Evolutionary conservation across 1,140 invertebrate genomes (phyloP), one percentile per base, ranked within the genome.

Genomic region (Nephotettix cincticeps): DNA sequence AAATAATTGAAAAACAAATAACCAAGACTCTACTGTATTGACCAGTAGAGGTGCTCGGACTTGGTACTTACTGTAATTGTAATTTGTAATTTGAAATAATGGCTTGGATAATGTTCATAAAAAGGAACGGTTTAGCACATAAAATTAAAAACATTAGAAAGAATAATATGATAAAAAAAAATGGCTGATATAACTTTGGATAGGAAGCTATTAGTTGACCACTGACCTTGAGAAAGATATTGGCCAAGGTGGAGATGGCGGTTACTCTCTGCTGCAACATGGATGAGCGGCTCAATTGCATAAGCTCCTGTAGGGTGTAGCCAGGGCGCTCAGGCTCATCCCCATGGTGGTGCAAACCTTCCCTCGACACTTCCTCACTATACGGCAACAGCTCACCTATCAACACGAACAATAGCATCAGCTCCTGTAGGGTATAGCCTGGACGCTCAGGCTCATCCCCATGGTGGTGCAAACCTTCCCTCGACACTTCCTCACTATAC

Each of bases 291-390:
- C 78, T 83, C 1, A 97, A 80, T 73, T 92, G 88, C 76, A 96
- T 88, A 0, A 98, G 80, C 83, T 98, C 95, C 75, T 91, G 90
- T 1, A 98, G 77, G 1, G 92, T 90, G 78, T 97, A 98, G 0
- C 95, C 95, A 19, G 95, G 90, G 76, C 94, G 86, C 75, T 94
- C 90, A 25, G 93, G 91, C 81, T 98, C 95, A 75, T 95, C 91
- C 0, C 94, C 95, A 81, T 98, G 95, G 81, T 97, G 92, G 83
- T 95, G 94, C 4, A 98, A 83, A 56, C 89, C 82, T 73, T 82
- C 84, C 77, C 82, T 81, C 19, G 32, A 23, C 78, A 81, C 84
- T 72, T 91, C 87, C 47, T 88, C 84, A 19, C 85, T 81, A 71
- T 89, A 92, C 1, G 91, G 90, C 40, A 93, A 77, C 0, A 93